Percentiles rank a stretch among this genome's conserved stretches.
These are phyloP conservation scores for Cariama cristata DNA, from an alignment of 2,113 vertebrate species.

Conservation along the genomic window DNA sequence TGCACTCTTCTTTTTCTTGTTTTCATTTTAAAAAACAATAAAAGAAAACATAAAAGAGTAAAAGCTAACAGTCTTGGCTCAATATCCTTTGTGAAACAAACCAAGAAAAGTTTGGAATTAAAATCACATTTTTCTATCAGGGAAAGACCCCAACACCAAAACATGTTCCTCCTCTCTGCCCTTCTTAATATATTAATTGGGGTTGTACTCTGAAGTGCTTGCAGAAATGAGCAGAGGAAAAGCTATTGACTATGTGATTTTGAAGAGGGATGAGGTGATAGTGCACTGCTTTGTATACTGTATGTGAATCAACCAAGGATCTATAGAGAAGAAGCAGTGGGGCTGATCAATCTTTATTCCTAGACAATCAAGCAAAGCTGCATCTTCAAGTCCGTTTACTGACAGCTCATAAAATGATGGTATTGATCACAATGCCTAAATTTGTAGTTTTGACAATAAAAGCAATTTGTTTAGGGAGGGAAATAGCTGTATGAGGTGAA, in stretches of 20 bases:
- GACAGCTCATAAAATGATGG: conserved; percentile 40
- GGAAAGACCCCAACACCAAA: not conserved
- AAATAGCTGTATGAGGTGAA: not conserved
- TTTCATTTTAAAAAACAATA: not conserved
- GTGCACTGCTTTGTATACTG: not conserved
- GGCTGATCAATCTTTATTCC: conserved; percentile 70
- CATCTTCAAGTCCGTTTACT: conserved; percentile 27
- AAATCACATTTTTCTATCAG: not conserved
- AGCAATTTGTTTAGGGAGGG: conserved; percentile 65
- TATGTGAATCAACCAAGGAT: not conserved
- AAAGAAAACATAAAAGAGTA: not conserved
- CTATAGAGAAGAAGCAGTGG: not conserved
- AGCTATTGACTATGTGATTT: conserved; percentile 33
- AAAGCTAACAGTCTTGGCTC: not conserved
- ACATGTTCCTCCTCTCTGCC: not conserved
- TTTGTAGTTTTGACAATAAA: conserved; percentile 74
- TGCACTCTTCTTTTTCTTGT: not conserved
- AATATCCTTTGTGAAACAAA: not conserved
- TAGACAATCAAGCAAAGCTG: conserved; percentile 48
- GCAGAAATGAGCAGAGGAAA: not conserved
- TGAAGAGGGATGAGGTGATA: conserved; percentile 4
- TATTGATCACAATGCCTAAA: conserved; percentile 63
- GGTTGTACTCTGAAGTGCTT: not conserved
- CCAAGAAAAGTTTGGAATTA: not conserved
- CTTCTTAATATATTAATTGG: not conserved